Evolutionary conservation across 2,113 vertebrate species (phyloP).

Genomic region (Eonycteris spelaea): DNA sequence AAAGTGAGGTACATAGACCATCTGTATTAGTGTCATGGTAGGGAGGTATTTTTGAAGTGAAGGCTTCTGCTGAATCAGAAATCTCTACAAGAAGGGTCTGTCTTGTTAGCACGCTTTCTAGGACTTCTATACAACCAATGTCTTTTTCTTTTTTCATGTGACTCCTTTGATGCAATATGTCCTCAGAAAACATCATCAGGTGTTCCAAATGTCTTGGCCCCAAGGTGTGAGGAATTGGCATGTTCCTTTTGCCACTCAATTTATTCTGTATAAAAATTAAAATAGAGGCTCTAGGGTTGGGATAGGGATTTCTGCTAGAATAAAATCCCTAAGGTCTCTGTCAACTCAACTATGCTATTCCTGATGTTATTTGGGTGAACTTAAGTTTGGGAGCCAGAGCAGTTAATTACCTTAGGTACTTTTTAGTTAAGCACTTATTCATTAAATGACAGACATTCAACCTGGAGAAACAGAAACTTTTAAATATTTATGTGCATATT

Average conservation of each 20-base stretch:
- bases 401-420: not conserved
- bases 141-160: not conserved
- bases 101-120: not conserved
- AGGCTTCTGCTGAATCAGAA: not conserved
- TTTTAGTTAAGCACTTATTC: conserved; percentile 24
- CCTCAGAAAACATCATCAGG: not conserved
- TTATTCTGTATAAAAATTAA: not conserved
- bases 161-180: not conserved
- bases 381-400: not conserved
- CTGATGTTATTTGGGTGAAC: not conserved
- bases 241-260: not conserved
- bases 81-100: not conserved
- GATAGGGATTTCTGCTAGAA: not conserved
- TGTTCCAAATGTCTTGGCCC: not conserved
- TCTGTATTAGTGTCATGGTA: not conserved
- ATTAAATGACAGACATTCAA: conserved; percentile 27
- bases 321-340: not conserved
- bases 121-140: not conserved
- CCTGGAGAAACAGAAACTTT: conserved; percentile 53
- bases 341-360: not conserved
- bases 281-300: not conserved
- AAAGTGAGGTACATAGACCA: not conserved
- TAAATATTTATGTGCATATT: conserved; percentile 70
- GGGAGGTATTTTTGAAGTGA: not conserved
- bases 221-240: not conserved